These are phyloP conservation scores for Rhopalosiphum maidis DNA, from an alignment of 1,140 invertebrate species.

Conservation along the genomic window DNA sequence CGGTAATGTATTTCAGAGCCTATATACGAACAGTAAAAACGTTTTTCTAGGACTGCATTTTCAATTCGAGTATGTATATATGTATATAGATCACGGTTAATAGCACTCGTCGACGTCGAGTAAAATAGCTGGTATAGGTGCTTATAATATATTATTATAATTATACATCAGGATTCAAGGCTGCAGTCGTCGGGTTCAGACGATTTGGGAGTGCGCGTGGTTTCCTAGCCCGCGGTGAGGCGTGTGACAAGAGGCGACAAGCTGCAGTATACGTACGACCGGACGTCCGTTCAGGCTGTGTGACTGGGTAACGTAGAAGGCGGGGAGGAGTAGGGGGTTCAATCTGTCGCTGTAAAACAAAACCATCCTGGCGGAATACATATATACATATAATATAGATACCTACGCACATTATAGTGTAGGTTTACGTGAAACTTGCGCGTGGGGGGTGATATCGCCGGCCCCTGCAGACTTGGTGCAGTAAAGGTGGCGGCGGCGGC, in stretches of 20 bases:
- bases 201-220: not conserved
- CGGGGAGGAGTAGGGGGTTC: too few species aligned
- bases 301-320: not conserved
- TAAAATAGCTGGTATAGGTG: not conserved
- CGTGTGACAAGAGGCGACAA: not conserved
- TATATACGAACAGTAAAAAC: not conserved
- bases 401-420: not conserved
- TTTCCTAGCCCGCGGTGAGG: not conserved
- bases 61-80: not conserved
- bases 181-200: not conserved
- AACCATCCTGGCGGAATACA: not conserved
- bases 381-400: not conserved
- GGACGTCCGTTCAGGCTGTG: slow-evolving; percentile 10
- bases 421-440: not conserved
- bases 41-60: not conserved
- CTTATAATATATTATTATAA: not conserved
- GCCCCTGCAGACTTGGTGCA: not conserved
- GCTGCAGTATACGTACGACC: not conserved
- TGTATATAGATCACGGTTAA: not conserved
- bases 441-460: not conserved
- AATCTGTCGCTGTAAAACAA: slow-evolving; percentile 7
- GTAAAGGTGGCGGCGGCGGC: too few species aligned
- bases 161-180: not conserved
- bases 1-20: not conserved
- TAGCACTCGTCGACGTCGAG: not conserved